Base-by-base conservation (phyloP, 2,113 vertebrate genomes). In the Cairina moschata region DNA sequence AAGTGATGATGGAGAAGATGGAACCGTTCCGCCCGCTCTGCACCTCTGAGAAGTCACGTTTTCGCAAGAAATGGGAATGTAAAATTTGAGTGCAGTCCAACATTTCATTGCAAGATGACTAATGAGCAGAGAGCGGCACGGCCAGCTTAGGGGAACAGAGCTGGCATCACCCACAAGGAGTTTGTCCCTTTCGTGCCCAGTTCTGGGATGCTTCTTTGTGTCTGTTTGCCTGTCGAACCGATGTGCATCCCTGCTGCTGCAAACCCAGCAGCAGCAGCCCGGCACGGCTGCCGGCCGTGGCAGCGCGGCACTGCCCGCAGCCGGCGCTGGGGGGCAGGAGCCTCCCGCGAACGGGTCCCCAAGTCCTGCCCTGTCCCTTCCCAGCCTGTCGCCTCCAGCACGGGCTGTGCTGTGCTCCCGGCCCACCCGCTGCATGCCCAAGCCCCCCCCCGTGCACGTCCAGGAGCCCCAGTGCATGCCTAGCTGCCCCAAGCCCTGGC, bases 311-410 rank as follows among this genome's bases (percentile, higher is more conserved):
- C 86, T 69, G 76, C 3, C 77, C 3, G 60, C 4, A 60, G 71
- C 58, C 22, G 82, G 55, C 96, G 4, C 88, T 82, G 88, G 93
- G 90, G 74, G 95, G 88, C 93, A 79, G 87, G 65, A 89, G 56
- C 3, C 46, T 18, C 60, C 93, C 22, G 26, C 89, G 2, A 11
- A 55, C 16, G 2, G 23, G 10, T 5, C 8, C n/a, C 12, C 20
- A 5, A 1, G 31, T 3, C 16, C 59, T 9, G 1, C 54, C 22
- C 14, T 2, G 17, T 4, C 52, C 36, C 10, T 28, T 22, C 40
- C 66, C 66, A 5, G 36, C 28, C 25, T 2, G n/a, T 3, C 46
- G 2, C 40, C 36, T 2, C 50, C 32, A 36, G 38, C 48, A 2
- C 8, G 1, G 23, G 17, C 20, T 48, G 46, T 48, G 46, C 34